These are phyloP conservation scores for Columba livia DNA, from an alignment of 2,113 vertebrate species.

Conservation along the genomic window DNA sequence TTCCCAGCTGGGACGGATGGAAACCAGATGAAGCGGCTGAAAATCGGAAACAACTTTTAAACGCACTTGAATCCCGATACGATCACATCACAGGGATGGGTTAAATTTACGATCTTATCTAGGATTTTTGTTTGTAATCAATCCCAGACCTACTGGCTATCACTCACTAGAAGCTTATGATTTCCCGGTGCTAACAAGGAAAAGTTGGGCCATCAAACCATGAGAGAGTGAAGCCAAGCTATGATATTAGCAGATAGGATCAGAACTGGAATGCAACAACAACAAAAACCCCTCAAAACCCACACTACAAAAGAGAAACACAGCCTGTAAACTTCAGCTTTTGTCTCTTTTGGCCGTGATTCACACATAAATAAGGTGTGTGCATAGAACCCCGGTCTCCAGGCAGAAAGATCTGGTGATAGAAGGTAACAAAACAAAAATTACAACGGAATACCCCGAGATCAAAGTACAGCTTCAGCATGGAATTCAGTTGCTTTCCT, in stretches of 20 bases:
- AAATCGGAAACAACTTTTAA: constrained; percentile 62
- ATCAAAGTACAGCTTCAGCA: neutral
- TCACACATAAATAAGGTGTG: neutral
- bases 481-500: neutral
- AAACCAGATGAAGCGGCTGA: constrained; percentile 61
- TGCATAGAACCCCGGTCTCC: neutral
- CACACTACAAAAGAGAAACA: neutral
- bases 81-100: constrained; percentile 49
- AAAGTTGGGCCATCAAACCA: constrained; percentile 48
- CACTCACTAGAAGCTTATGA: constrained; percentile 13
- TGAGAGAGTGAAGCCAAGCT: constrained; percentile 15
- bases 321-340: neutral
- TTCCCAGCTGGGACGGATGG: constrained; percentile 42
- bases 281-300: neutral
- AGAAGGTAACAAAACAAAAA: constrained; percentile 15
- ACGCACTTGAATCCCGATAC: constrained; percentile 20
- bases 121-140: constrained; percentile 49
- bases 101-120: constrained; percentile 50
- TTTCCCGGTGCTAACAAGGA: constrained; percentile 30
- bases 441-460: neutral
- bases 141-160: constrained; percentile 48
- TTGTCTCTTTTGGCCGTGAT: neutral
- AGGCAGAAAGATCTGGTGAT: neutral
- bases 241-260: constrained; percentile 48
- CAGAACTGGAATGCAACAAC: constrained; percentile 26